A percentile compares a stretch with the other conserved stretches of the same genome.
These are phyloP conservation scores for Odontamblyopus lacepedii DNA, from an alignment of 2,797 vertebrate species.

Conservation along the genomic window DNA sequence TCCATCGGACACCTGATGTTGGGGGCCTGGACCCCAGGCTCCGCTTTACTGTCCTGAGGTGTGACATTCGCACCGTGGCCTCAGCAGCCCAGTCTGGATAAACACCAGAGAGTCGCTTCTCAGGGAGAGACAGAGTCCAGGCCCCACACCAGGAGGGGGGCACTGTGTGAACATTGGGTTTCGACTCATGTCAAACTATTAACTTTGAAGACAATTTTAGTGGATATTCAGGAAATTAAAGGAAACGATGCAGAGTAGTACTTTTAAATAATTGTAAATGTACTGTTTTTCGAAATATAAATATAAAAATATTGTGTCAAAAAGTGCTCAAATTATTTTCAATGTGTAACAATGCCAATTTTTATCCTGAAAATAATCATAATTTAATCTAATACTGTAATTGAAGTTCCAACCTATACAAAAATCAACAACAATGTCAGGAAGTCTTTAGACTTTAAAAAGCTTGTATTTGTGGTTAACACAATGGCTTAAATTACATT, in stretches of 20 bases:
- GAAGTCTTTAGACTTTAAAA: background rate
- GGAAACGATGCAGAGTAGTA: background rate
- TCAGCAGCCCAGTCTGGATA: constrained; percentile 69
- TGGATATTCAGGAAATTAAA: background rate
- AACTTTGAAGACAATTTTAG: background rate
- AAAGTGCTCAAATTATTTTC: background rate
- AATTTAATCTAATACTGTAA: background rate
- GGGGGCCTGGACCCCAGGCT: constrained; percentile 55
- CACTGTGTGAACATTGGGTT: constrained; percentile 7
- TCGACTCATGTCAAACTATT: background rate
- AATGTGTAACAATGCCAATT: background rate
- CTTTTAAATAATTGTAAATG: background rate
- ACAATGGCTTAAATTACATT: too few relatives aligned
- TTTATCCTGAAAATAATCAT: background rate
- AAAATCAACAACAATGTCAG: background rate
- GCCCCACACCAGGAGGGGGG: constrained; percentile 45
- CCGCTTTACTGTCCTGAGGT: constrained; percentile 71
- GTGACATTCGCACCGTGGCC: constrained; percentile 73
- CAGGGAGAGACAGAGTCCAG: constrained; percentile 38
- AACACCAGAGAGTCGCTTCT: constrained; percentile 65
- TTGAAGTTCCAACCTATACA: background rate
- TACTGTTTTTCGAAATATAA: background rate
- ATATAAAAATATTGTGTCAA: background rate
- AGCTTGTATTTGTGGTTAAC: background rate
- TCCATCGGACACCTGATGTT: constrained; percentile 72